These are phyloP conservation scores for Helicoverpa armigera DNA, from an alignment of 1,140 invertebrate species.

Conservation along the genomic window DNA sequence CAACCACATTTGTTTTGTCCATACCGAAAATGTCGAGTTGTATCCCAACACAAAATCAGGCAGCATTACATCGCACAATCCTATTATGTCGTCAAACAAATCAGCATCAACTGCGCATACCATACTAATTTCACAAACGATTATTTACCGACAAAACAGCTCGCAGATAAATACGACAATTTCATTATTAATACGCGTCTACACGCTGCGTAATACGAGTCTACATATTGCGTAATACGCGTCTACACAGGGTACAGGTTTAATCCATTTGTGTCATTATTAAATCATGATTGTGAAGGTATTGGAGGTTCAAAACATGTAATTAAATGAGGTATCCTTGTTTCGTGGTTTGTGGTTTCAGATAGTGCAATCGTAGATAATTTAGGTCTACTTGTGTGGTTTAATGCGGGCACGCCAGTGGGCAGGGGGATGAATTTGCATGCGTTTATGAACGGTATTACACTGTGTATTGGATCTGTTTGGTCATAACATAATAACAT, in stretches of 20 bases:
- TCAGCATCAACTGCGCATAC: constrained; percentile 8
- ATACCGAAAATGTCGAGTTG: neutral
- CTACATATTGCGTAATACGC: constrained; percentile 26
- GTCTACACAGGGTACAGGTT: constrained; percentile 57
- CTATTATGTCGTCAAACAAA: constrained; percentile 22
- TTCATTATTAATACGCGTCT: constrained; percentile 62
- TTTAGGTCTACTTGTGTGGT: constrained; percentile 15
- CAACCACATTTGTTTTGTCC: neutral
- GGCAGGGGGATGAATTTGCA: constrained; percentile 1
- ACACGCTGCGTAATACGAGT: no score
- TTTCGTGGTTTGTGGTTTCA: constrained; percentile 47
- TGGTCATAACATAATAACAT: neutral
- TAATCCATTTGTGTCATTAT: constrained; percentile 72
- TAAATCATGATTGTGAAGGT: constrained; percentile 66
- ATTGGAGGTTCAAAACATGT: constrained; percentile 48
- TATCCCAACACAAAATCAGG: constrained; percentile 2
- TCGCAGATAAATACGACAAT: constrained; percentile 50
- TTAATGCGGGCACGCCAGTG: neutral
- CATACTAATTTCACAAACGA: constrained; percentile 37
- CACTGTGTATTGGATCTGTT: neutral
- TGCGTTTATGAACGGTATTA: neutral
- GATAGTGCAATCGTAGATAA: constrained; percentile 28
- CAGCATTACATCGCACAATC: neutral
- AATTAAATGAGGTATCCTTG: constrained; percentile 63
- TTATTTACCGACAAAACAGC: constrained; percentile 37